These are phyloP conservation scores for Caenorhabditis sp. DNA, from an alignment of 2,888 invertebrate genomes.

Conservation along the genomic window DNA sequence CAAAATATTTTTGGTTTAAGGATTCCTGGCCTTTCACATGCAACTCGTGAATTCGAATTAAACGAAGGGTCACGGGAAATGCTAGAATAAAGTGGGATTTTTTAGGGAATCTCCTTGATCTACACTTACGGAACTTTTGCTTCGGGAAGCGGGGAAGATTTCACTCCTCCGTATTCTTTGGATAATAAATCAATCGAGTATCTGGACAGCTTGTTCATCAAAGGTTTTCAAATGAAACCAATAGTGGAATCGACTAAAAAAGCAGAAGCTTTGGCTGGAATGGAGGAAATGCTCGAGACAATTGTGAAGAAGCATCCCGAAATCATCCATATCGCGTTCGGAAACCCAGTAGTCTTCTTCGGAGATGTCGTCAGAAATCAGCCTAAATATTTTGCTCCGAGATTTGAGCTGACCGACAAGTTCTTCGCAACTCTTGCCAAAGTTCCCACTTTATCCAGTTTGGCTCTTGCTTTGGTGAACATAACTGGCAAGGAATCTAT, in stretches of 20 bases:
- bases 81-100: not conserved
- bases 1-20: too few relatives aligned
- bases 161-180: slow-evolving; percentile 15
- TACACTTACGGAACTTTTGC: slow-evolving; percentile 19
- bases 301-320: slow-evolving; percentile 26
- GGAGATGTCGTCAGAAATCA: slow-evolving; percentile 4
- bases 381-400: slow-evolving; percentile 10
- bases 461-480: slow-evolving; percentile 16
- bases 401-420: slow-evolving; percentile 10
- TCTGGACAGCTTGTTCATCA: slow-evolving; percentile 13
- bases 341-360: slow-evolving; percentile 15
- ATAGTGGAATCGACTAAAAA: slow-evolving; percentile 7
- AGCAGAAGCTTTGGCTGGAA: not conserved
- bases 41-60: not conserved
- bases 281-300: slow-evolving; percentile 11
- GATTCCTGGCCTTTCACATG: not conserved
- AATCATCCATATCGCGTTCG: slow-evolving; percentile 38
- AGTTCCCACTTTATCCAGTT: slow-evolving; percentile 21
- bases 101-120: slow-evolving; percentile 34
- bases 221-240: slow-evolving; percentile 33
- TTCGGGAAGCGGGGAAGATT: not conserved
- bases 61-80: not conserved
- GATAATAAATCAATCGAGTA: slow-evolving; percentile 21
- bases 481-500: slow-evolving; percentile 23
- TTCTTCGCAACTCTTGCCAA: slow-evolving; percentile 17